Evolutionary conservation across 2,888 invertebrate species (phyloP), one percentile per base, ranked within the genome.

Genomic region (Drosophila infuscata): DNA sequence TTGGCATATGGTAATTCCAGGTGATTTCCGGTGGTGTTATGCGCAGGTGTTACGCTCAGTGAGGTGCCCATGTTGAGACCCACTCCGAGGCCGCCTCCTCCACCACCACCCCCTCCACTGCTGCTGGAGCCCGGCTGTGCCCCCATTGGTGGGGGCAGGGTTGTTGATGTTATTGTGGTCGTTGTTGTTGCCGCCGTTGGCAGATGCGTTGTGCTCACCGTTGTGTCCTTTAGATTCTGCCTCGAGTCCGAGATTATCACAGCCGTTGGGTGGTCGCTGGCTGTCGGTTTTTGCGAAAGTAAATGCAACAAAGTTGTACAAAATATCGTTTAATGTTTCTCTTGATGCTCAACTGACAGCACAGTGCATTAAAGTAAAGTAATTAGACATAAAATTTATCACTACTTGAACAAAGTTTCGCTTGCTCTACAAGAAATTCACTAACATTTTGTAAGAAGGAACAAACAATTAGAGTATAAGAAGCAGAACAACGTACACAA

Each of bases 1-100:
- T 94, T 94, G 53, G 95, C 94, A 88, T 96, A 95, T 9, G 97
- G 97, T 66, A 97, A 95, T 81, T 97, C 96, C 82, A 97, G 94
- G 92, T 97, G 97, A 92, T 97, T 97, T 67, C 96, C 96, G 29
- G 95, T 95, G 32, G 94, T 94, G 65, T 94, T 92, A 86, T 92
- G 91, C 0, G 91, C 88, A 4, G 91, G 79, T 7, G 81, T 83
- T 9, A 90, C 62, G 63, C 84, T 88, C 36, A 88, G 71, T 52
- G 83, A 84, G 32, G 88, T 76, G 75, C 86, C 83, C 72, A 79
- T 60, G 51, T 83, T 76, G 36, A 88, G 82, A 54, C 89, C 82
- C 43, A 79, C 56, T 6, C 88, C 91, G 0, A 87, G 77, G 3
- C 86, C 80, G 0, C 56, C 30, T 9, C 41, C 56, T 6, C 51